Base-by-base conservation (phyloP, 2,888 invertebrate species). In the Thyatira batis region DNA sequence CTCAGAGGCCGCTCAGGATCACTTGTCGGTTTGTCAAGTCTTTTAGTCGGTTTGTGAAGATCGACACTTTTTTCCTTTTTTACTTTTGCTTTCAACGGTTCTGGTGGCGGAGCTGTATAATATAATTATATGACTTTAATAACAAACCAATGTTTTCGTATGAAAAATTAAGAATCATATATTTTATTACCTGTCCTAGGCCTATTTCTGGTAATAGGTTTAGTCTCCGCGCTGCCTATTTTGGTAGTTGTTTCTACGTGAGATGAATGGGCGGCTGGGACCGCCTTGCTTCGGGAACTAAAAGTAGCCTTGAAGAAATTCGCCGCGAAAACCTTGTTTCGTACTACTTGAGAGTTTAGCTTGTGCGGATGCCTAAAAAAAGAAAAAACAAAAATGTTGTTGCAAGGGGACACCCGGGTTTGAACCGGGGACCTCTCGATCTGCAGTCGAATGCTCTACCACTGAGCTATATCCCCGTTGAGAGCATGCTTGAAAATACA, bases 401-500 rank as follows among this genome's bases (percentile, higher is more conserved):
- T 10, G 1, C n/a, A 33, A 91, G 90, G 89, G 88, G 89, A 89
- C 88, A 89, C 89, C 90, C 90, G 90, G 89, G 89, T 89, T 91
- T 89, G 90, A 90, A 91, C 89, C 91, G 89, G 89, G 90, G 89
- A 91, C 90, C 89, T 90, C 89, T 90, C 89, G 89, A 89, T 89
- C 89, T 89, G 89, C 89, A 89, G 89, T 89, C 89, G 90, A 90
- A 89, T 89, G 90, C 89, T 89, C 89, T 90, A 90, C 89, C 90
- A 90, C 89, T 90, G 89, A 90, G 89, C 89, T 91, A 90, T 89
- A 89, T 89, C 89, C 89, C 90, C 87, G 2, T 0, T 67, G 55
- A 0, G 0, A 0, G 0, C 0, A 0, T 0, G 0, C 20, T 2
- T 30, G 70, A 86, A 89, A 84, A 67, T 76, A 67, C 5, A 50